Evolutionary conservation across 2,888 invertebrate species (phyloP).

Genomic region (Erpobdella octoculata): DNA sequence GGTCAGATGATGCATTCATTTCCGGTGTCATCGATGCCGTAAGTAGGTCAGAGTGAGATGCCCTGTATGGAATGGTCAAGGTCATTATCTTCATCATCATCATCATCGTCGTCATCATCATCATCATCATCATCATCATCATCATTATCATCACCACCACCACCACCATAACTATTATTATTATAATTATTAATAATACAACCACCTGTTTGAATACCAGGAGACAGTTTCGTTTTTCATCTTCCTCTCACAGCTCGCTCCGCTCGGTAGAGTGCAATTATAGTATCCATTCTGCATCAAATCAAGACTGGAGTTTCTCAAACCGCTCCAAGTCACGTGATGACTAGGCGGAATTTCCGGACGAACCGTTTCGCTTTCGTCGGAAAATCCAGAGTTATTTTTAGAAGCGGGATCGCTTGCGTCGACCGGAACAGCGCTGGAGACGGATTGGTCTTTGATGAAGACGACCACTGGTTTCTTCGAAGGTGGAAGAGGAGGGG

Average conservation of each 20-base stretch:
- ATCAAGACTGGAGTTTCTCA: not conserved
- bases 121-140: slow-evolving; percentile 26
- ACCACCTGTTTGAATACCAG: not conserved
- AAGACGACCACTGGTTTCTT: slow-evolving; percentile 25
- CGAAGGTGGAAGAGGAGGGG: not conserved
- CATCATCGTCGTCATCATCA: slow-evolving; percentile 22
- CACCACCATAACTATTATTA: slow-evolving; percentile 11
- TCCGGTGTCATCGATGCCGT: not conserved
- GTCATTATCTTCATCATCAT: slow-evolving; percentile 12
- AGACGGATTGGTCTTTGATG: slow-evolving; percentile 23
- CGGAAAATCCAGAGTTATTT: slow-evolving; percentile 13
- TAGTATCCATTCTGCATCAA: not conserved
- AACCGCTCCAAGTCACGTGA: not conserved
- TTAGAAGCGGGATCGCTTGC: not conserved
- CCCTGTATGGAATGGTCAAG: not conserved
- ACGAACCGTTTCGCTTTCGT: not conserved
- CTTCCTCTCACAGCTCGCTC: not conserved
- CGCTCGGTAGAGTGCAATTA: no score
- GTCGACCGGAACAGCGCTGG: not conserved
- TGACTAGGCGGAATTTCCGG: not conserved
- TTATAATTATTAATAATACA: not conserved
- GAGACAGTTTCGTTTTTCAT: not conserved
- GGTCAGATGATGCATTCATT: no score
- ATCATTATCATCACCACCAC: slow-evolving; percentile 23
- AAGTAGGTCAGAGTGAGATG: not conserved